phyloP scores from a whole-genome alignment of 2,797 vertebrate genomes.

The Tachyglossus aculeatus region DNA sequence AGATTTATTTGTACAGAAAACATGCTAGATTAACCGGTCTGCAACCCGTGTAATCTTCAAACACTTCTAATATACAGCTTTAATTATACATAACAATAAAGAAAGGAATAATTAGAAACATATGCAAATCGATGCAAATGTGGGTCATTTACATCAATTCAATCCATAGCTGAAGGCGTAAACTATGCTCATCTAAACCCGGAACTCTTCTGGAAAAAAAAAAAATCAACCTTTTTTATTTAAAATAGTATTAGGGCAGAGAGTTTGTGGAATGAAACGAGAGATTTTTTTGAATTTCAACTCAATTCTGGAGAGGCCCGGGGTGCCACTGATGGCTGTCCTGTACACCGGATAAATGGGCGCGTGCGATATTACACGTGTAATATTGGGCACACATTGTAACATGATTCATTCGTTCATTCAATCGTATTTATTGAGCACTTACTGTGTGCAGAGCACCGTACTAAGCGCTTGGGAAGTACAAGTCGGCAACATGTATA shows the following conservation, averaged over 20 bases:
- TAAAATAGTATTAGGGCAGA: neutral
- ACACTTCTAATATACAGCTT: neutral
- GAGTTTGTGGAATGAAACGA: neutral
- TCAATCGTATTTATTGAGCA: too few relatives aligned
- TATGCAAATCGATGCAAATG: constrained; percentile 31
- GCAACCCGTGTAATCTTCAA: constrained; percentile 17
- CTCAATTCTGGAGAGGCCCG: too few relatives aligned
- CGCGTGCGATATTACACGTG: too few relatives aligned
- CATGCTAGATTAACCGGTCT: neutral
- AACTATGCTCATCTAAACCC: constrained; percentile 24
- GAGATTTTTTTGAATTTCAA: too few relatives aligned
- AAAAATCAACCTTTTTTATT: neutral
- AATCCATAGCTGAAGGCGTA: neutral
- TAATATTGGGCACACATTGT: too few relatives aligned
- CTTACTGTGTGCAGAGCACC: too few relatives aligned
- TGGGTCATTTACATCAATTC: neutral
- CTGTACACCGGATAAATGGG: too few relatives aligned
- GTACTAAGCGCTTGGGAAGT: too few relatives aligned
- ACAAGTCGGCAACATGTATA: too few relatives aligned
- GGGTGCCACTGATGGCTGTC: too few relatives aligned
- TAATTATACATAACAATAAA: constrained; percentile 13
- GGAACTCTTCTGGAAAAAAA: constrained; percentile 20
- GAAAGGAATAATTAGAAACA: constrained; percentile 41
- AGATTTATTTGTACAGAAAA: constrained; percentile 24
- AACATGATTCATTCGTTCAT: too few relatives aligned